Evolutionary conservation across 2,113 vertebrate species (phyloP).

Genomic region (Tauraco erythrolophus): DNA sequence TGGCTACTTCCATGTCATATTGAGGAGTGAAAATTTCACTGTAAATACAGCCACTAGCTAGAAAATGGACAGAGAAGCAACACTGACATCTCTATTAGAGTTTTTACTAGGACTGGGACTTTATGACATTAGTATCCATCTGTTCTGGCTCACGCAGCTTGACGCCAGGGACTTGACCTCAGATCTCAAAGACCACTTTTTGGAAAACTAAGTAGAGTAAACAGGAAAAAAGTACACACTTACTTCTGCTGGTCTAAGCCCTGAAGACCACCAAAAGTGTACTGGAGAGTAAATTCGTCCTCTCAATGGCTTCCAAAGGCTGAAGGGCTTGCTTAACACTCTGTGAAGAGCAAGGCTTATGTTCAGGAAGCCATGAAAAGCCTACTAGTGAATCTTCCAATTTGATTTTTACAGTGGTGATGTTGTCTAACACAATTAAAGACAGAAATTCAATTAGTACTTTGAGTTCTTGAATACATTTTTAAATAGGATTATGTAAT

Average conservation of each 20-base stretch:
- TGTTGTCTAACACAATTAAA: neutral
- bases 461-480: neutral
- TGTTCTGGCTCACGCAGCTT: neutral
- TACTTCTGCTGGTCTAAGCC: neutral
- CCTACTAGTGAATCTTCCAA: neutral
- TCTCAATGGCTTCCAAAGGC: neutral
- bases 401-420: neutral
- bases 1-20: neutral
- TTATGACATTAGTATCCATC: rapidly evolving
- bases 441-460: neutral
- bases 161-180: neutral
- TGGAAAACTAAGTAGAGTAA: neutral
- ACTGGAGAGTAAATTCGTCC: neutral
- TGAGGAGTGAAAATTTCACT: neutral
- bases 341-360: neutral
- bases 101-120: neutral
- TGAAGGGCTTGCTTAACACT: neutral
- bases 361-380: neutral
- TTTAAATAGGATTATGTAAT: neutral
- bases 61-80: neutral
- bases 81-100: rapidly evolving
- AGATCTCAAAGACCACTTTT: neutral
- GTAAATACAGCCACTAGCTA: neutral
- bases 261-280: neutral
- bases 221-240: neutral